Base-by-base conservation (phyloP, 1,140 invertebrate species). In the Daktulosphaira vitifoliae region DNA sequence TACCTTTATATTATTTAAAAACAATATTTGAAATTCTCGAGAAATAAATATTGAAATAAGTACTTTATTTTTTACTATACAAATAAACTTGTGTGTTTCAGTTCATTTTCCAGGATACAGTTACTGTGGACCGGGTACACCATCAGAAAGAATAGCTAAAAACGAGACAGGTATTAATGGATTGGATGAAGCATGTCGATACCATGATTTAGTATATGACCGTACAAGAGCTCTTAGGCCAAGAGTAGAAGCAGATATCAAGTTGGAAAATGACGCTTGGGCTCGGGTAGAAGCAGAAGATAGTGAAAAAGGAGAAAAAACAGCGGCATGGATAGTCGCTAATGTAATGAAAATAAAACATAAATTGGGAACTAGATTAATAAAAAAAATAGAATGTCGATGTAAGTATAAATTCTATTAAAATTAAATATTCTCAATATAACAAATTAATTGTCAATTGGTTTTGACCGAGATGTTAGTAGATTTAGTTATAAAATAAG, bases 281-380 rank as follows among this genome's bases (percentile, higher is more conserved):
- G 62, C 20, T 2, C 48, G 62, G 37, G 62, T 50, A 16, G 37
- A 16, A n/a, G 62, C 76, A 7, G 73, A 69, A 65, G 73, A 78
- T 67, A 66, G 73, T 39, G 68, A 22, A 65, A 49, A 74, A 16
- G 67, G 67, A n/a, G 74, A 75, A 70, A 74, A 71, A 72, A 49
- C 65, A 18, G 69, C 72, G 29, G 72, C 73, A 11, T 73, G 66
- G 50, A 39, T 66, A 5, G 70, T 74, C 1, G 69, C 73, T 5
- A 71, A 69, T 20, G 64, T 68, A 6, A 75, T 75, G 69, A 73
- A 72, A 65, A 29, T 66, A 16, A 66, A 66, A 54, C 33, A 39
- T 20, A 66, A 66, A 18, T 54, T 51, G 33, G n/a, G n/a, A n/a
- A n/a, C n/a, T n/a, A n/a, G n/a, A n/a, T n/a, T n/a, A n/a, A n/a